Evolutionary conservation across 2,113 vertebrate genomes (phyloP), one percentile per base, ranked within the genome.

Genomic region (Percopsis transmontana): DNA sequence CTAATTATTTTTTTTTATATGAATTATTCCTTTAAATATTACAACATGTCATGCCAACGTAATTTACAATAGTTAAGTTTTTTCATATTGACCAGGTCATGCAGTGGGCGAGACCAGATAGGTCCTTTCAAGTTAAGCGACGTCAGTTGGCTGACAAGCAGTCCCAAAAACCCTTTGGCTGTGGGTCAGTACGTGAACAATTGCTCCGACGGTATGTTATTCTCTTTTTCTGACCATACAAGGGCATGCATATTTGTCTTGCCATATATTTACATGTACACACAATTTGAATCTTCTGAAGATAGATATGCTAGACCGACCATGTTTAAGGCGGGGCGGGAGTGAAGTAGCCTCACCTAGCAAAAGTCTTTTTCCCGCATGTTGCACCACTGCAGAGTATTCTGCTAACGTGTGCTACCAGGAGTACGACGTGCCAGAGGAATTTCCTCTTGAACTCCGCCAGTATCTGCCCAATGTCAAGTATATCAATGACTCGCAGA

Each of bases 111-210:
- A 59, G 96, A 98, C 81, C 90, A 78, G 0, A 21, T 96, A 2
- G 96, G 95, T 19, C 95, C 95, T 41, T 92, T 94, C 48, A 78
- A 81, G 33, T 91, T 93, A 87, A 94, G 93, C 20, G 96, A 98
- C 68, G 85, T 79, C 78, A 94, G 94, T 48, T 98, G 95, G 96
- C 86, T 98, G 53, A 95, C 93, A 0, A 66, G 83, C 45, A 78
- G 65, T 50, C 88, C 80, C 0, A 79, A 76, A 13, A 99, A 96
- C 77, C 96, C 96, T 9, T 88, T 97, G 55, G 93, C 95, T 0
- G 79, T 98, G 51, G 97, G 96, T 48, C 96, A 98, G 60, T 97
- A 98, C 8, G 93, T 97, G 48, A 98, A 98, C 91, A 98, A 98
- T 80, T 98, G 96, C 81, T 95, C 96, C n/a, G 91, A 90, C 38